Conservation (phyloP, 2,888 invertebrate genomes). For the Endotricha flammealis region DNA sequence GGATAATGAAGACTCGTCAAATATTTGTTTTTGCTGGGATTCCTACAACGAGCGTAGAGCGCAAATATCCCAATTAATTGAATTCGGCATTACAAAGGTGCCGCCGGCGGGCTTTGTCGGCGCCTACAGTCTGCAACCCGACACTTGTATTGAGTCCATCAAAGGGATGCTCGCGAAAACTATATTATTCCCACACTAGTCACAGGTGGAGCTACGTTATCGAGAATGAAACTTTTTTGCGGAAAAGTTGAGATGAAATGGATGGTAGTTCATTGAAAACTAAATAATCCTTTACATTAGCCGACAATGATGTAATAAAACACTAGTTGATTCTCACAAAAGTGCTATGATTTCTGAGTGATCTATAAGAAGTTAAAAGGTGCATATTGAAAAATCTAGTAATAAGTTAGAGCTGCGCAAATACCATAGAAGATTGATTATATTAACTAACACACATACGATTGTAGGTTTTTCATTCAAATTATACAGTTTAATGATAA, state of each 20-base stretch:
- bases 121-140: constrained; percentile 51
- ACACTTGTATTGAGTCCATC: constrained; percentile 53
- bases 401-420: too few species aligned
- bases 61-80: constrained; percentile 77
- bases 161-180: constrained; percentile 37
- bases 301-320: too few species aligned
- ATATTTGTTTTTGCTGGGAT: constrained; percentile 75
- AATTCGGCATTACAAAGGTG: constrained; percentile 72
- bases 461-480: too few species aligned
- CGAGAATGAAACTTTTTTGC: constrained; percentile 4
- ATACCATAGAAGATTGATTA: too few species aligned
- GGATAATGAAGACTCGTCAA: constrained; percentile 68
- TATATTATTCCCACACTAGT: constrained; percentile 46
- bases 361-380: neutral
- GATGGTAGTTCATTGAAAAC: too few species aligned
- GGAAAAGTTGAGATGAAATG: constrained; percentile 1
- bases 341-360: too few species aligned
- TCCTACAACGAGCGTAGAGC: constrained; percentile 55
- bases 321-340: too few species aligned
- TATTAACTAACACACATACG: too few species aligned
- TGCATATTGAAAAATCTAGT: too few species aligned
- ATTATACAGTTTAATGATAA: constrained; percentile 25
- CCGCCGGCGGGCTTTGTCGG: constrained; percentile 69
- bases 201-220: constrained; percentile 18
- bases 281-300: too few species aligned